These are phyloP conservation scores for Eidolon helvum DNA, from an alignment of 2,113 vertebrate genomes.

Conservation along the genomic window DNA sequence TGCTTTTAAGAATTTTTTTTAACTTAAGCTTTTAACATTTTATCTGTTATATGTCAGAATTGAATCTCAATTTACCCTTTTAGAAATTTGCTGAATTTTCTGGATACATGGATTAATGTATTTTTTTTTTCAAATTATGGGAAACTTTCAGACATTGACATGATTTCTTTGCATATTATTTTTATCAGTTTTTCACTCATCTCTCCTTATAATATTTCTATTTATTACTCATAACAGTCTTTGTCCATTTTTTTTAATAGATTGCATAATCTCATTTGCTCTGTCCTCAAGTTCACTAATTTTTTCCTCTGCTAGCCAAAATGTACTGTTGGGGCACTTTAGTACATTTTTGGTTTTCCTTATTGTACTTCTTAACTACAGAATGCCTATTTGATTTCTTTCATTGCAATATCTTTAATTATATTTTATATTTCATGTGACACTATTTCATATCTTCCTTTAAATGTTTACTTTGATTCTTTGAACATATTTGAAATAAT, in stretches of 20 bases:
- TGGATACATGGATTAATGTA: background rate
- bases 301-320: background rate
- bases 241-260: background rate
- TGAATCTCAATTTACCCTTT: background rate
- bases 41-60: background rate
- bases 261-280: background rate
- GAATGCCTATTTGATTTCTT: background rate
- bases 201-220: background rate
- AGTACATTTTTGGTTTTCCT: background rate
- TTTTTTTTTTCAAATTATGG: background rate
- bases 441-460: background rate
- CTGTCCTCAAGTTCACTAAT: background rate
- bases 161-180: background rate
- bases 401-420: background rate
- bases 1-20: background rate
- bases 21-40: background rate
- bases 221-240: background rate
- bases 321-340: background rate
- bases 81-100: background rate
- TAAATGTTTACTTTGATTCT: background rate
- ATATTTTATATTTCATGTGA: background rate
- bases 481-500: background rate
- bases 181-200: background rate
- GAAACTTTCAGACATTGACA: background rate
- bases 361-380: background rate